phyloP scores from a whole-genome alignment of 2,113 vertebrate species.

The Mirza zaza region DNA sequence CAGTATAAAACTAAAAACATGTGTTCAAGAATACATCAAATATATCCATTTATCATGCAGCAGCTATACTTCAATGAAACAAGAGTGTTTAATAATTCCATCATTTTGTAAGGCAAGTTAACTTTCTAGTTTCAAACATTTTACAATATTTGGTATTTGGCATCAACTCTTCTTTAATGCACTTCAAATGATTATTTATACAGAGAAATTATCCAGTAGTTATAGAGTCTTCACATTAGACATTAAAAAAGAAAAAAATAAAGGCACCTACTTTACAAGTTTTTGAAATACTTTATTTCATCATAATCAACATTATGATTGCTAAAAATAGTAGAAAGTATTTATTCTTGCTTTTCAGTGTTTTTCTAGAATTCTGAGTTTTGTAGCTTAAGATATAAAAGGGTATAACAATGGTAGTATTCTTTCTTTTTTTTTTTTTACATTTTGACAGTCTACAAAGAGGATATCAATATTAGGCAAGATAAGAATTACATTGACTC shows the following conservation, averaged over 20 bases:
- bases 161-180: neutral
- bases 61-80: neutral
- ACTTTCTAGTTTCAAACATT: neutral
- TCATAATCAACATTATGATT: neutral
- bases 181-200: neutral
- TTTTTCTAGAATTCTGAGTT: neutral
- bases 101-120: neutral
- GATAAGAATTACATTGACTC: neutral
- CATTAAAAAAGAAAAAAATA: neutral
- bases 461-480: neutral
- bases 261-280: neutral
- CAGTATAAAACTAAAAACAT: constrained; percentile 3
- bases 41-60: neutral
- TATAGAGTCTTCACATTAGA: neutral
- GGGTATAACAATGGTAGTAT: neutral
- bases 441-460: neutral
- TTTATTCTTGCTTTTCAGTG: neutral
- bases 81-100: neutral
- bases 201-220: neutral
- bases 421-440: neutral
- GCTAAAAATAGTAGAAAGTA: neutral
- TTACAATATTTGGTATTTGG: neutral
- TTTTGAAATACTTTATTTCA: neutral
- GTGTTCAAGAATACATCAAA: neutral
- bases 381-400: neutral